Evolutionary conservation across 2,113 vertebrate species (phyloP).

Genomic region (Delphinus delphis): DNA sequence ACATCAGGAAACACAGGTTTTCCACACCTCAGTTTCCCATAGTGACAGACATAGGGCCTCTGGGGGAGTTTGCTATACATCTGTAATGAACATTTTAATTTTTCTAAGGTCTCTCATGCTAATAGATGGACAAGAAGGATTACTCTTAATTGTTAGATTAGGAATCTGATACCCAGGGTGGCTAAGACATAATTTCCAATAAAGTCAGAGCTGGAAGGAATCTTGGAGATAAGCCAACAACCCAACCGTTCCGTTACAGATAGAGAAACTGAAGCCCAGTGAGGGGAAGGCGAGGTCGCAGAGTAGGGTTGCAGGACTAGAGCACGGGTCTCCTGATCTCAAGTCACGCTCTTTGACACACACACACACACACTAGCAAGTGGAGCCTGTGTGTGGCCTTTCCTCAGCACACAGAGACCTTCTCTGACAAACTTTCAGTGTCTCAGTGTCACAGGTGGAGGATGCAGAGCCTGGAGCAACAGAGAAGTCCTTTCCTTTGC

Average conservation of each 20-base stretch:
- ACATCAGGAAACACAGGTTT: not conserved
- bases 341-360: not conserved
- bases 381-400: fast-evolving
- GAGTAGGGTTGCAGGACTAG: fast-evolving
- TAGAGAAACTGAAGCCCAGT: not conserved
- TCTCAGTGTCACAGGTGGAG: no score
- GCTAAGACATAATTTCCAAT: not conserved
- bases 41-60: not conserved
- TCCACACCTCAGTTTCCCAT: not conserved
- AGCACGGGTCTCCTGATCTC: not conserved
- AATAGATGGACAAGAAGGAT: not conserved
- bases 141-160: not conserved
- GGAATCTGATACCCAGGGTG: not conserved
- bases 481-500: not conserved
- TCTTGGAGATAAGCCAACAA: not conserved
- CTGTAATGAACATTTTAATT: not conserved
- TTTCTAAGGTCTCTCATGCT: not conserved
- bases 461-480: fast-evolving
- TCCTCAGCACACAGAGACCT: fast-evolving
- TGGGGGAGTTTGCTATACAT: not conserved
- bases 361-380: not conserved
- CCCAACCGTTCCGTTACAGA: not conserved
- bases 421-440: not conserved
- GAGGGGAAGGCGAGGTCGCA: fast-evolving
- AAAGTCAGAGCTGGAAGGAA: not conserved